Evolutionary conservation across 2,888 invertebrate genomes (phyloP).

Genomic region (Endomychus coccineus): DNA sequence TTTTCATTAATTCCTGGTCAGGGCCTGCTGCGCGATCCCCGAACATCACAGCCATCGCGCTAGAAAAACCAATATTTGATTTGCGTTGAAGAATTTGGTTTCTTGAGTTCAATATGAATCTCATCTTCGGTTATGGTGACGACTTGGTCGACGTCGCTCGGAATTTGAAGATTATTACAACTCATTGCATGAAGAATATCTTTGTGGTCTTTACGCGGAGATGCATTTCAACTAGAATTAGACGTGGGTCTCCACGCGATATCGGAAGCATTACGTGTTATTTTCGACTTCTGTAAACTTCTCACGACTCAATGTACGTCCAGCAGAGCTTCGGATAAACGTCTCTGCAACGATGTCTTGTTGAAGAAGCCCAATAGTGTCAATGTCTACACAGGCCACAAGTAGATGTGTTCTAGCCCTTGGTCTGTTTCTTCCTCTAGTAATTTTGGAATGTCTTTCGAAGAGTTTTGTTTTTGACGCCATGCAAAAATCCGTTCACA

Average conservation of each 20-base stretch:
- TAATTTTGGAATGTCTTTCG: constrained; percentile 69
- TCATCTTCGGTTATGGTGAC: constrained; percentile 37
- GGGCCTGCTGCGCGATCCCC: no score
- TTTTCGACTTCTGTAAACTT: constrained; percentile 36
- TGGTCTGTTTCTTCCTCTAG: constrained; percentile 69
- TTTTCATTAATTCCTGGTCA: no score
- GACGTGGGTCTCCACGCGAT: constrained; percentile 48
- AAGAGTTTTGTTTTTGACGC: constrained; percentile 64
- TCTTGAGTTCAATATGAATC: no score
- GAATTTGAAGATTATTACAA: constrained; percentile 62
- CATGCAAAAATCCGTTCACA: constrained; percentile 71
- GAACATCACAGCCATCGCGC: no score
- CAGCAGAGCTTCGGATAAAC: constrained; percentile 51
- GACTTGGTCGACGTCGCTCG: constrained; percentile 44
- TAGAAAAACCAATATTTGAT: no score
- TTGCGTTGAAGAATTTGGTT: no score
- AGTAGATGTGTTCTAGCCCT: constrained; percentile 69
- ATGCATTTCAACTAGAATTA: constrained; percentile 34
- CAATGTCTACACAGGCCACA: constrained; percentile 64
- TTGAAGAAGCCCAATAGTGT: constrained; percentile 51
- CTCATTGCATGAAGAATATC: constrained; percentile 57
- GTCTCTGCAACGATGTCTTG: constrained; percentile 48
- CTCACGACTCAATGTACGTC: constrained; percentile 40
- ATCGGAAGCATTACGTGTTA: constrained; percentile 47
- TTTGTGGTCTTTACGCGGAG: constrained; percentile 38